Percentiles rank a stretch among this genome's conserved stretches.
Evolutionary conservation across 2,888 invertebrate genomes (phyloP).

Genomic region (Eristalis intricaria): DNA sequence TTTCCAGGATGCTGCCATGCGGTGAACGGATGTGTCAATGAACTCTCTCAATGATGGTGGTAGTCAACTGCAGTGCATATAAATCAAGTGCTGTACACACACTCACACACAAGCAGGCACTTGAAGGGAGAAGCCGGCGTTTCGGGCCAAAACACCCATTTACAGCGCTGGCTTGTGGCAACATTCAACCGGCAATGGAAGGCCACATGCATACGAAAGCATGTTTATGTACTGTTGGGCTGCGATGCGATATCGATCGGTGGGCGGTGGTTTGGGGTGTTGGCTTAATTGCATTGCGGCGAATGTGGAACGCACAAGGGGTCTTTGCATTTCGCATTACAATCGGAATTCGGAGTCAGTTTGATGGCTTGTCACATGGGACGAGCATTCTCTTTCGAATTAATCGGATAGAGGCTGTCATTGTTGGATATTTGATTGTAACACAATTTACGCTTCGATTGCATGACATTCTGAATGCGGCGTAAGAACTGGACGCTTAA

Average conservation of each 20-base stretch:
- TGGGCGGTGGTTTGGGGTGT: not conserved
- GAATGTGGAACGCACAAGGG: not conserved
- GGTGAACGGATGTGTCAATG: slow-evolving; percentile 59
- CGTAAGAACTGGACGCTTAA: no score
- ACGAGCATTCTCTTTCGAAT: not conserved
- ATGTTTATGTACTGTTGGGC: not conserved
- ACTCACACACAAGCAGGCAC: not conserved
- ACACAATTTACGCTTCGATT: not conserved
- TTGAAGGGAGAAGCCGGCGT: slow-evolving; percentile 34
- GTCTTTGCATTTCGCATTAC: not conserved
- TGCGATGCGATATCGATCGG: not conserved
- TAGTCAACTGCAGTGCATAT: slow-evolving; percentile 45
- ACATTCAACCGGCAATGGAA: not conserved
- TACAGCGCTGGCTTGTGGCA: slow-evolving; percentile 1
- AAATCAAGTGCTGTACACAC: slow-evolving; percentile 15
- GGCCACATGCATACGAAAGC: not conserved
- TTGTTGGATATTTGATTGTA: not conserved
- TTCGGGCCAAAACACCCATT: slow-evolving; percentile 14
- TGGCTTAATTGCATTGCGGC: not conserved
- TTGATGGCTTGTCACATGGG: not conserved
- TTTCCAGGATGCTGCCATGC: slow-evolving; percentile 61
- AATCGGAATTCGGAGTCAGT: not conserved
- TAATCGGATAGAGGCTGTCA: not conserved
- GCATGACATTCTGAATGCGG: not conserved
- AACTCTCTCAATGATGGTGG: slow-evolving; percentile 29